A percentile compares a stretch with the other conserved stretches of the same genome.
These are phyloP conservation scores for Leucophenga maculata DNA, from an alignment of 2,888 invertebrate genomes.

Conservation along the genomic window DNA sequence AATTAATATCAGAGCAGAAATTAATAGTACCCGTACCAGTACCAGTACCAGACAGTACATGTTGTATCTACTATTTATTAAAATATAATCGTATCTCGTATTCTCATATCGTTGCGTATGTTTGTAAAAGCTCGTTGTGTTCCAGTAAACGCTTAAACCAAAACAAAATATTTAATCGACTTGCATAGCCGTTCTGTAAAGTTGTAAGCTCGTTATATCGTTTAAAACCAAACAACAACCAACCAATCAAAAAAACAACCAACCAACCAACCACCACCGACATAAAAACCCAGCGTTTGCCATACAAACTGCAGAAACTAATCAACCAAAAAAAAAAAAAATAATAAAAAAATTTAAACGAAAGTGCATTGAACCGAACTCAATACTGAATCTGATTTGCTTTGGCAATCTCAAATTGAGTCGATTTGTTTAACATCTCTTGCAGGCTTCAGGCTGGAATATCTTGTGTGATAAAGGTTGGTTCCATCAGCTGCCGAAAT, in stretches of 20 bases:
- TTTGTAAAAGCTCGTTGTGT: slow-evolving; percentile 3
- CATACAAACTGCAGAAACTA: too few relatives aligned
- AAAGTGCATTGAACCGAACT: neutral
- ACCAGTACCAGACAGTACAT: neutral
- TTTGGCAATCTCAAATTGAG: slow-evolving; percentile 20
- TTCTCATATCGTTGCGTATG: slow-evolving; percentile 9
- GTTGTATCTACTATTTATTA: neutral
- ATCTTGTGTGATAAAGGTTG: slow-evolving; percentile 71
- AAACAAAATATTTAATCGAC: slow-evolving; percentile 3
- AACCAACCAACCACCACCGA: slow-evolving; percentile 2
- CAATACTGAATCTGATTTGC: neutral
- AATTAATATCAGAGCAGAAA: too few relatives aligned
- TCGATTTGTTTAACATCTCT: slow-evolving; percentile 57
- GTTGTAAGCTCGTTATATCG: neutral
- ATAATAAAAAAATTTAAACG: neutral
- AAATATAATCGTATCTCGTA: too few relatives aligned
- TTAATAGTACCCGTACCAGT: too few relatives aligned
- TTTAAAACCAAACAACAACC: too few relatives aligned
- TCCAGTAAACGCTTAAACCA: slow-evolving; percentile 1
- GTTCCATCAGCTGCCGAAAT: slow-evolving; percentile 43
- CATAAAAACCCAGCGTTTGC: slow-evolving; percentile 11
- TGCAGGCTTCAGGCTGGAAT: slow-evolving; percentile 70
- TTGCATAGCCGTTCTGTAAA: neutral
- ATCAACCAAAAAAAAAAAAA: neutral
- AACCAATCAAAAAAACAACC: neutral